Conservation (phyloP, 2,888 invertebrate genomes). For the Meandrusa payeni region DNA sequence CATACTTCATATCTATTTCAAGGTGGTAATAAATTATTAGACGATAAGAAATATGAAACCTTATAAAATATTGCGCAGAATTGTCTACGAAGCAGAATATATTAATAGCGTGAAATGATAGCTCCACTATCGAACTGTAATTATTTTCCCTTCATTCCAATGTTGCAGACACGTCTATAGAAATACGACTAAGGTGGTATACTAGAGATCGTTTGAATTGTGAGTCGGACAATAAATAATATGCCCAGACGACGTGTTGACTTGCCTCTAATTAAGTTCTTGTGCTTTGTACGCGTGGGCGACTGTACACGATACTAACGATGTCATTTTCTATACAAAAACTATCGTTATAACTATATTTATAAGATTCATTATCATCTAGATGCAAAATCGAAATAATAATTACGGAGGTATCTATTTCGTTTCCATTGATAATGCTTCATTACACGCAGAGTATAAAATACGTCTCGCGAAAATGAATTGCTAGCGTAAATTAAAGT, state of each 20-base stretch:
- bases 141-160: conserved; percentile 29
- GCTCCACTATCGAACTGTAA: conserved; percentile 16
- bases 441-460: conserved; percentile 38
- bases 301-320: conserved; percentile 37
- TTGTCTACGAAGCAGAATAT: conserved; percentile 5
- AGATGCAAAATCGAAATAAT: conserved; percentile 59
- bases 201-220: conserved; percentile 60
- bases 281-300: conserved; percentile 62
- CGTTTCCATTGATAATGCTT: conserved; percentile 58
- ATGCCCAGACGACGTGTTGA: conserved; percentile 51
- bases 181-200: conserved; percentile 51
- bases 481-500: conserved; percentile 1
- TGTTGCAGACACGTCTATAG: conserved; percentile 43
- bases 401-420: conserved; percentile 54
- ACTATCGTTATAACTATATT: conserved; percentile 33
- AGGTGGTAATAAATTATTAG: too few relatives aligned
- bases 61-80: conserved; percentile 12
- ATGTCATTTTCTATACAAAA: conserved; percentile 39
- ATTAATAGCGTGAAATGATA: conserved; percentile 19
- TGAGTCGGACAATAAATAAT: conserved; percentile 68
- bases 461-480: conserved; percentile 23
- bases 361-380: conserved; percentile 31
- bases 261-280: conserved; percentile 75
- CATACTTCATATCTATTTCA: too few relatives aligned
- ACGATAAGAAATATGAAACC: conserved; percentile 8